These are phyloP conservation scores for Chaetodon trifasciatus DNA, from an alignment of 2,797 vertebrate genomes.

Conservation along the genomic window DNA sequence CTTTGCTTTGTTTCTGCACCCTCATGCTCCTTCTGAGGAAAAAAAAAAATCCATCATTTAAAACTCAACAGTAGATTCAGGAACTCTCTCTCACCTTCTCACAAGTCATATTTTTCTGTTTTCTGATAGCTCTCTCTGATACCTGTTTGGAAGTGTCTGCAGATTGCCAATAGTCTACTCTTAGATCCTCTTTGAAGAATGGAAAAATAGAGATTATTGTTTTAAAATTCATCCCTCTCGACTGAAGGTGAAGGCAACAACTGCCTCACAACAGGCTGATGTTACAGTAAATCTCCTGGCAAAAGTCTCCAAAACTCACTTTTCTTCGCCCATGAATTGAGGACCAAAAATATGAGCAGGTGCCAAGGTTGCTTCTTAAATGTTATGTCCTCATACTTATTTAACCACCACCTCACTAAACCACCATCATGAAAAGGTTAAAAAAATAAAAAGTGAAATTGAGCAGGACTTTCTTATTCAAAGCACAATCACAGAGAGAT, in stretches of 20 bases:
- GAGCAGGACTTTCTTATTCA: neutral
- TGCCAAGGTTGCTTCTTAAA: neutral
- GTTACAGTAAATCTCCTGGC: neutral
- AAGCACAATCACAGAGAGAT: neutral
- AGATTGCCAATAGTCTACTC: neutral
- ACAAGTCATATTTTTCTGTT: constrained; percentile 6
- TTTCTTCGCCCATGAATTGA: neutral
- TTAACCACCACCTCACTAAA: neutral
- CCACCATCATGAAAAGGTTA: neutral
- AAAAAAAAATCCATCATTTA: constrained; percentile 54
- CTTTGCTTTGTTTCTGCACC: constrained; percentile 52
- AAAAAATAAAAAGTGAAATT: neutral
- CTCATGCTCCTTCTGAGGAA: constrained; percentile 45
- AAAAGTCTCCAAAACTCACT: no score
- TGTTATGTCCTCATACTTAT: neutral
- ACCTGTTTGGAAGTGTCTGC: constrained; percentile 2
- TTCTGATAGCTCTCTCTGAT: constrained; percentile 9
- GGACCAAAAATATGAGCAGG: neutral
- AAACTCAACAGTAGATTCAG: constrained; percentile 64
- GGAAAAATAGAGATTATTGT: neutral
- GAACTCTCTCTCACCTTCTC: constrained; percentile 39
- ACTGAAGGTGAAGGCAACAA: constrained; percentile 12
- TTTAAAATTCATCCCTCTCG: neutral
- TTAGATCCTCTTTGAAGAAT: constrained; percentile 3
- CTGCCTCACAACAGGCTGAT: neutral